Evolutionary conservation across 2,888 invertebrate species (phyloP).

Genomic region (Chrysodeixis includens): DNA sequence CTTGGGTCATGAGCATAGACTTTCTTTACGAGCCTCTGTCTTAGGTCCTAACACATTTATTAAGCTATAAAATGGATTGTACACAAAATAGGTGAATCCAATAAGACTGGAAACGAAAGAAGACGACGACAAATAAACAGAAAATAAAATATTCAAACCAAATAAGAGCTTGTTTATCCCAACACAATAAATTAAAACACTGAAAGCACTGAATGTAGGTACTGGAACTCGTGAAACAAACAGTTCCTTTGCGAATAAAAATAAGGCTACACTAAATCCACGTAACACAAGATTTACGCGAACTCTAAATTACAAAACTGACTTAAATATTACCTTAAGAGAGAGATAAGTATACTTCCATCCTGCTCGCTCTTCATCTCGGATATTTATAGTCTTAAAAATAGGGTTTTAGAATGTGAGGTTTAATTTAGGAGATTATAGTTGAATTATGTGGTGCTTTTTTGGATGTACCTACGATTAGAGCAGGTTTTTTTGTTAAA

Average conservation of each 20-base stretch:
- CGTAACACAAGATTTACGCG: slow-evolving; percentile 30
- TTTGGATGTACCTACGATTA: background rate
- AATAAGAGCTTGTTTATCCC: background rate
- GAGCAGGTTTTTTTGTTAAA: background rate
- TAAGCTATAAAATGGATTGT: too few relatives aligned
- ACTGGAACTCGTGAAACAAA: too few relatives aligned
- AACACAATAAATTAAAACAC: slow-evolving; percentile 19
- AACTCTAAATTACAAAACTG: slow-evolving; percentile 15
- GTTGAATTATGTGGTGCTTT: background rate
- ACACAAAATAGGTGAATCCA: too few relatives aligned
- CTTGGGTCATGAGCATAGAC: too few relatives aligned
- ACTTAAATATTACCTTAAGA: slow-evolving; percentile 22
- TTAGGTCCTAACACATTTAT: too few relatives aligned
- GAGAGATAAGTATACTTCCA: slow-evolving; percentile 11
- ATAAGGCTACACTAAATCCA: slow-evolving; percentile 16
- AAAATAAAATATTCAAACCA: background rate
- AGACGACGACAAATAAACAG: background rate
- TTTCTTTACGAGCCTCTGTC: too few relatives aligned
- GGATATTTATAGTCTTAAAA: slow-evolving; percentile 9
- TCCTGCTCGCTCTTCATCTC: slow-evolving; percentile 8
- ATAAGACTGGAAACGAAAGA: background rate
- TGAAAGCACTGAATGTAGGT: slow-evolving; percentile 9
- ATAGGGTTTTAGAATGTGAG: background rate
- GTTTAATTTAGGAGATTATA: background rate
- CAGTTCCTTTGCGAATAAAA: slow-evolving; percentile 20